Evolutionary conservation across 1,140 invertebrate genomes (phyloP).

Genomic region (Portunus trituberculatus): DNA sequence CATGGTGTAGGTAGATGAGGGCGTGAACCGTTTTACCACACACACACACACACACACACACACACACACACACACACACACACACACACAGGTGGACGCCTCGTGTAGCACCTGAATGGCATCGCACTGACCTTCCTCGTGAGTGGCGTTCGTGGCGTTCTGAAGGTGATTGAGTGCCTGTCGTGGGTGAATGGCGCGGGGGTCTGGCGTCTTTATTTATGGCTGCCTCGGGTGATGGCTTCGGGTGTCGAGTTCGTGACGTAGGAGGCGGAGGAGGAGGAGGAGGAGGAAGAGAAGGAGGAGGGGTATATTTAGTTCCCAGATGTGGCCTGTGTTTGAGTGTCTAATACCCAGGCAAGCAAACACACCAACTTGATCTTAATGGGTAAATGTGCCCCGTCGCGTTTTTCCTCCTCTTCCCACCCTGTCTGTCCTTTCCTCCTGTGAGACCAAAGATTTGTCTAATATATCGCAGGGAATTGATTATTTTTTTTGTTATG

Average conservation of each 20-base stretch:
- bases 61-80: no score
- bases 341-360: no score
- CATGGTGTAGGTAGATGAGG: no score
- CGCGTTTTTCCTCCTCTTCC: neutral
- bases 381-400: no score
- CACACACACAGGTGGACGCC: no score
- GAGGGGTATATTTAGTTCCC: neutral
- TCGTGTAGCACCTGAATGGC: no score
- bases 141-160: neutral
- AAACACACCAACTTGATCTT: no score
- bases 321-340: no score
- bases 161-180: neutral
- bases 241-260: neutral
- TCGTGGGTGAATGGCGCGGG: neutral
- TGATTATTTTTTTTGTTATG: no score
- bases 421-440: neutral
- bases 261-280: neutral
- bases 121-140: neutral
- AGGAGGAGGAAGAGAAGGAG: conserved; percentile 2
- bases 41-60: no score
- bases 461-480: no score
- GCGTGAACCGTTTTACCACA: neutral
- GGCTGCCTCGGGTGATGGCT: neutral
- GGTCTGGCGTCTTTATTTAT: neutral
- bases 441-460: no score